Evolutionary conservation across 2,113 vertebrate species (phyloP), one percentile per base, ranked within the genome.

Genomic region (Paratilapia polleni): DNA sequence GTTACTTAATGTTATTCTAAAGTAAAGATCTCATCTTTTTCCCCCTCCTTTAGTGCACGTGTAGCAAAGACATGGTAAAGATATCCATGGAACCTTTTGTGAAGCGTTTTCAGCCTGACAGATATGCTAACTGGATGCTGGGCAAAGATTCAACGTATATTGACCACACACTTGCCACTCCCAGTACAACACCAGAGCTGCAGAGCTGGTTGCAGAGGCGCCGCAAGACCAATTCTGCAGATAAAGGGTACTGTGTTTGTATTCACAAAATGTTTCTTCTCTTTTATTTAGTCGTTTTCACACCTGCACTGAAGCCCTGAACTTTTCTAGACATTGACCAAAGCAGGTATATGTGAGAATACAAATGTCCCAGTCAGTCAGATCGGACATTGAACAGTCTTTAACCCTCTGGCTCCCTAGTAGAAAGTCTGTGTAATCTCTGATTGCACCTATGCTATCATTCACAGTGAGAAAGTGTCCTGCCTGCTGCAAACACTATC

Each of bases 61-160:
- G 98, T 91, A 97, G 97, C 89, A 98, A 94, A 81, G 98, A 99
- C 92, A 98, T 98, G 98, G 98, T 99, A 58, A 98, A 97, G 90
- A 99, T 99, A 94, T 98, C 98, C 60, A 99, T 99, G 98, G 98
- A 99, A 47, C 92, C 98, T 13, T 99, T 99, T 92, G 98, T 99
- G 81, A 97, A 94, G 89, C 97, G 96, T 78, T 99, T 99, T 95
- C 98, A 99, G 82, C 98, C 98, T n/a, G 97, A 98, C 47, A 97
- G 98, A 56, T 99, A 99, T 19, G 92, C 96, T 34, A 95, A 95
- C 58, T 99, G 98, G 98, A 98, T 98, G 93, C 94, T 97, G 94
- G 98, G 98, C 54, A 99, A 98, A 82, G 98, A 99, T 93, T 82
- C 96, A 24, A 95, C 96, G 8, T 93, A 94, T 15, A 96, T 99